Evolutionary conservation across 2,888 invertebrate genomes (phyloP).

Genomic region (Synergus laeviventris): DNA sequence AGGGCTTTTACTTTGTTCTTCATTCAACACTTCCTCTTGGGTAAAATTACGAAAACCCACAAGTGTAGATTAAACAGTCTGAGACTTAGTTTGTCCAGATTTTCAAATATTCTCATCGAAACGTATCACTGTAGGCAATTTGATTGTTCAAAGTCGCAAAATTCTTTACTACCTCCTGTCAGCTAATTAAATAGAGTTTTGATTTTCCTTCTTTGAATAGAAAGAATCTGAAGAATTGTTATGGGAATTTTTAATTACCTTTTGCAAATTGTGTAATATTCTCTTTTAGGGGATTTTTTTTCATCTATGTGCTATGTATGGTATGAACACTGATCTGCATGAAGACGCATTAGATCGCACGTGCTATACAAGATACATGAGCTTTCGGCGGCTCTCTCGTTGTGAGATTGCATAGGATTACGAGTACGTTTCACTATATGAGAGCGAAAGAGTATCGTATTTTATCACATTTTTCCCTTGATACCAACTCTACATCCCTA

Average conservation of each 20-base stretch:
- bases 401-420: conserved; percentile 33
- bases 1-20: conserved; percentile 22
- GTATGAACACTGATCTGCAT: conserved; percentile 24
- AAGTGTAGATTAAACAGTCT: conserved; percentile 32
- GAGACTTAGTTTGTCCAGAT: background rate
- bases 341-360: conserved; percentile 19
- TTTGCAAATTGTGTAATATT: background rate
- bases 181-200: background rate
- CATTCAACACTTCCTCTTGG: background rate
- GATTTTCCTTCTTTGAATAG: background rate
- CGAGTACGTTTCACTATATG: conserved; percentile 34
- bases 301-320: conserved; percentile 13
- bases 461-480: conserved; percentile 25
- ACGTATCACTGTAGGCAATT: background rate
- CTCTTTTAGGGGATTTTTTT: background rate
- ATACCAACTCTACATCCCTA: background rate
- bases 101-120: background rate
- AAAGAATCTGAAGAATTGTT: background rate
- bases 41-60: conserved; percentile 15
- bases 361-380: conserved; percentile 29
- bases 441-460: conserved; percentile 31
- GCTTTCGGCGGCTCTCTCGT: conserved; percentile 24
- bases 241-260: background rate
- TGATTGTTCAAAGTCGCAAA: too few relatives aligned
- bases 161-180: background rate